phyloP scores from a whole-genome alignment of 2,113 vertebrate species.

The Steatornis caripensis region DNA sequence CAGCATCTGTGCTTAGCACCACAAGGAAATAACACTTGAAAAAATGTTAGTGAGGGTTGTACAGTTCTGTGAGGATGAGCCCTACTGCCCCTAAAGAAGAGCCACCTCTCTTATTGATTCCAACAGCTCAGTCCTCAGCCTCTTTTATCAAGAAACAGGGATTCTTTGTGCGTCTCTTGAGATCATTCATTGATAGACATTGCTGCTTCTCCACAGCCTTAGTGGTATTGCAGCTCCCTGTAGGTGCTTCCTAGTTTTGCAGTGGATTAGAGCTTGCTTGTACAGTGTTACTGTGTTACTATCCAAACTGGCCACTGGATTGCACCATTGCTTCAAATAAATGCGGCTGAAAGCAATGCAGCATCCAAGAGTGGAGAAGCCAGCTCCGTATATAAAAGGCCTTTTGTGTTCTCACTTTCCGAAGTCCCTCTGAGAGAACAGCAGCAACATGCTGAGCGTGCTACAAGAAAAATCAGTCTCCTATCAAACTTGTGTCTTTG shows the following conservation, averaged over 20 bases:
- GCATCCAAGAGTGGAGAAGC: not conserved
- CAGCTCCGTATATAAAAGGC: not conserved
- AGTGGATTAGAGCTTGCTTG: not conserved
- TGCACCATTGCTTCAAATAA: slow-evolving; percentile 46
- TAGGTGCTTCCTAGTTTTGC: not conserved
- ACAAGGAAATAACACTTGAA: not conserved
- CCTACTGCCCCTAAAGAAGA: not conserved
- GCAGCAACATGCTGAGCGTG: not conserved
- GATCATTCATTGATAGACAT: rapidly evolving
- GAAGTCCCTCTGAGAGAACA: not conserved
- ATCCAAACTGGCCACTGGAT: slow-evolving; percentile 30
- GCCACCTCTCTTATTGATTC: not conserved
- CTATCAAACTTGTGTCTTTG: not conserved
- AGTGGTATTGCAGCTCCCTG: not conserved
- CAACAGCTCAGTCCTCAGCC: not conserved
- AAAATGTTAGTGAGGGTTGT: not conserved
- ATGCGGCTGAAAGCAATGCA: not conserved
- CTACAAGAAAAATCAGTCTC: not conserved
- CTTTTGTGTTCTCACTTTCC: not conserved
- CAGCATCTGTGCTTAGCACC: not conserved
- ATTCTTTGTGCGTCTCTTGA: not conserved
- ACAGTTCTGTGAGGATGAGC: not conserved
- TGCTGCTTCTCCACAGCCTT: not conserved
- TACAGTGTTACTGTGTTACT: not conserved
- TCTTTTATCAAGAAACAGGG: not conserved